Conservation (phyloP, 2,113 vertebrate species). For the Ptyas mucosa region DNA sequence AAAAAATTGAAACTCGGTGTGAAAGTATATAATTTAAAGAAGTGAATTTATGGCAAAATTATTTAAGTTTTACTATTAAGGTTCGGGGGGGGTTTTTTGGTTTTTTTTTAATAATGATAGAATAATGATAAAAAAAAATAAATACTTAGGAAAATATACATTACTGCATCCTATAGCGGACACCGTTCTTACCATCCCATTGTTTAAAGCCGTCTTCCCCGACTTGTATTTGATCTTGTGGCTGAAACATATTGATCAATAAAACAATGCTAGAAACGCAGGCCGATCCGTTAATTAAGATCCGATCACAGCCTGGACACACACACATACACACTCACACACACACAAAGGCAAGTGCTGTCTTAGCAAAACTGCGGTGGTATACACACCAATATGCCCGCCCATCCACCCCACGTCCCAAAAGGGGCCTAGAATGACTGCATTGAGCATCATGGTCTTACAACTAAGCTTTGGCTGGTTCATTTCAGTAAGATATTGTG, state of each 20-base stretch:
- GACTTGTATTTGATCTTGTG: conserved; percentile 96
- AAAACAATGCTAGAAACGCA: conserved; percentile 74
- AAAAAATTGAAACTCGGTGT: not conserved
- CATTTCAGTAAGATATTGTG: too few relatives aligned
- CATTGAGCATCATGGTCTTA: too few relatives aligned
- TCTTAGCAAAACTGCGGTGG: not conserved
- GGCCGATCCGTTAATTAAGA: conserved; percentile 67
- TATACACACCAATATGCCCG: accelerated
- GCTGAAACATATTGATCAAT: conserved; percentile 93
- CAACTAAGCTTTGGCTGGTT: too few relatives aligned
- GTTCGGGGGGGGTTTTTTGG: not conserved
- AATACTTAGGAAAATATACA: conserved; percentile 64
- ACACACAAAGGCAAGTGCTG: conserved; percentile 17
- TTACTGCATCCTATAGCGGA: conserved; percentile 75
- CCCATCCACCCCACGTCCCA: not conserved
- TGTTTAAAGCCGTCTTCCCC: conserved; percentile 99
- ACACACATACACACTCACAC: conserved; percentile 33
- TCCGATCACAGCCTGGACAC: conserved; percentile 74
- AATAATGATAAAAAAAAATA: conserved; percentile 6
- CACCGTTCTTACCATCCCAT: conserved; percentile 93
- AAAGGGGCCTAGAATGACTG: too few relatives aligned
- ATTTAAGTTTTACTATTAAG: conserved; percentile 40
- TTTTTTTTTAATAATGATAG: conserved; percentile 12
- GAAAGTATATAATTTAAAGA: not conserved
- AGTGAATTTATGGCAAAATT: not conserved